Conservation (phyloP, 1,140 invertebrate species). For the Fopius arisanus region DNA sequence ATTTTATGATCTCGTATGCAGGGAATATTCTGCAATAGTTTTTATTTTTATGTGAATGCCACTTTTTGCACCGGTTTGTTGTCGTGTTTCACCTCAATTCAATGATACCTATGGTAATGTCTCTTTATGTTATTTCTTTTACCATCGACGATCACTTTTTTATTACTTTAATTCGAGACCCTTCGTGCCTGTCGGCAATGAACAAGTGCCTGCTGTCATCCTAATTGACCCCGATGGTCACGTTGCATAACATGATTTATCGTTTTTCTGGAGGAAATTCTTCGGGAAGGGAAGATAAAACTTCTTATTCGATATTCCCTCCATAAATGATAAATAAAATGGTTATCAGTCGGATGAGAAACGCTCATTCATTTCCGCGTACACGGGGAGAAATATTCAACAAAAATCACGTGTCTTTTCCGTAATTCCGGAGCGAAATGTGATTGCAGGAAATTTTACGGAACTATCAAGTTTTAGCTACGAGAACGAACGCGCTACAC, state of each 20-base stretch:
- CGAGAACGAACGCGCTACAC: too few relatives aligned
- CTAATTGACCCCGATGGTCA: background rate
- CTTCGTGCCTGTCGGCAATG: background rate
- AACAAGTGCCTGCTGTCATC: background rate
- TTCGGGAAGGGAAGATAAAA: background rate
- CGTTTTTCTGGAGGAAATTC: background rate
- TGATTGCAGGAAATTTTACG: too few relatives aligned
- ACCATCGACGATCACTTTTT: background rate
- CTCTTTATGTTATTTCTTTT: background rate
- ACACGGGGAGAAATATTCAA: too few relatives aligned
- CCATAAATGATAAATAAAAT: background rate
- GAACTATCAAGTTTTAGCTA: too few relatives aligned
- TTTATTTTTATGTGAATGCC: background rate
- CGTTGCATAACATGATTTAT: slow-evolving; percentile 1
- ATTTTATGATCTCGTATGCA: too few relatives aligned
- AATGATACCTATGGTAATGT: background rate
- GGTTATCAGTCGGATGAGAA: background rate
- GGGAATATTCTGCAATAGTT: background rate
- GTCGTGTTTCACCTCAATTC: slow-evolving; percentile 10
- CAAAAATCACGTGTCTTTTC: too few relatives aligned
- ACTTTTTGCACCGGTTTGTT: background rate
- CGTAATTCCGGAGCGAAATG: too few relatives aligned
- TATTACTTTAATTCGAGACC: background rate
- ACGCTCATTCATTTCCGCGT: background rate
- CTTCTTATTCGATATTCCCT: background rate